Evolutionary conservation across 2,888 invertebrate genomes (phyloP).

Genomic region (Liposcelis brunnea): DNA sequence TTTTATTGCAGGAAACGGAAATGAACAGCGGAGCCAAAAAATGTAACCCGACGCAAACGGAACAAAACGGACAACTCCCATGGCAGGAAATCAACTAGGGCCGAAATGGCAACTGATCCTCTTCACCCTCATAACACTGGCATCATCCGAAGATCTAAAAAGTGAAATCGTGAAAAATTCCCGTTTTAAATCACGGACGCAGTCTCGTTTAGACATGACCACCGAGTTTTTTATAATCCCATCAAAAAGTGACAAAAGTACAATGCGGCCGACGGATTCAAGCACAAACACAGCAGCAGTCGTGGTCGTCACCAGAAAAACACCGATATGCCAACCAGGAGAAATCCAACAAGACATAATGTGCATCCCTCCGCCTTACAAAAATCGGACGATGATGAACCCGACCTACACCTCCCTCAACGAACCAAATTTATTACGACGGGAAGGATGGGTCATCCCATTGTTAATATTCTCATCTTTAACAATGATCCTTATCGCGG

Average conservation of each 20-base stretch:
- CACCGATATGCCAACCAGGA: constrained; percentile 6
- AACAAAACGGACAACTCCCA: too few relatives aligned
- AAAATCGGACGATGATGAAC: constrained; percentile 7
- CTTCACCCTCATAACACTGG: too few relatives aligned
- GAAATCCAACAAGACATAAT: constrained; percentile 22
- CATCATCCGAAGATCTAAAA: too few relatives aligned
- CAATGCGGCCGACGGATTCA: too few relatives aligned
- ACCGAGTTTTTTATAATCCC: constrained; percentile 72
- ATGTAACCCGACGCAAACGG: too few relatives aligned
- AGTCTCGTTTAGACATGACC: constrained; percentile 50
- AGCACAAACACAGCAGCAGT: constrained; percentile 9
- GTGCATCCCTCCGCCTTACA: constrained; percentile 15
- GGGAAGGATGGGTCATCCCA: constrained; percentile 82
- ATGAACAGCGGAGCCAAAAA: too few relatives aligned
- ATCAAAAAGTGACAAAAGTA: too few relatives aligned
- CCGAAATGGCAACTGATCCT: too few relatives aligned
- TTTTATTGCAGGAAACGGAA: too few relatives aligned
- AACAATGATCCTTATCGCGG: constrained; percentile 67
- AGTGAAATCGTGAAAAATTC: too few relatives aligned
- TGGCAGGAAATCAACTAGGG: too few relatives aligned
- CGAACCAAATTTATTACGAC: constrained; percentile 31
- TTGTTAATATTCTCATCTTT: constrained; percentile 67
- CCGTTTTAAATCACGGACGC: background rate
- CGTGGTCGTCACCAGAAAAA: constrained; percentile 10
- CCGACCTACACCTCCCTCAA: background rate